Base-by-base conservation (phyloP, 2,888 invertebrate genomes). In the Sarcophaga carnaria region DNA sequence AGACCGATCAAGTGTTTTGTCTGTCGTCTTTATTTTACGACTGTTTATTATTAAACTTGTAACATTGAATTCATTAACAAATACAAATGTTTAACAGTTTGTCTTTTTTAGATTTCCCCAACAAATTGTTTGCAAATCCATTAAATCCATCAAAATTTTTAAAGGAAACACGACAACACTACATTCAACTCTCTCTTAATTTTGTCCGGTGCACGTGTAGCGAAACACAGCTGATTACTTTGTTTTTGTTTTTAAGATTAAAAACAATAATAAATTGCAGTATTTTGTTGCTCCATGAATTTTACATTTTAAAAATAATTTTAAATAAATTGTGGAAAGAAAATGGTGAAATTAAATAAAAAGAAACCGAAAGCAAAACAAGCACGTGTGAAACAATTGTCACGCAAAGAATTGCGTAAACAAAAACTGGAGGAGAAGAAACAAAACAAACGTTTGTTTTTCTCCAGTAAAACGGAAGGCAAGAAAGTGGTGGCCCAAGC, bases 361-460 rank as follows among this genome's bases (percentile, higher is more conserved):
- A 81, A 67, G 64, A 87, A 82, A 49, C n/a, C 76, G 8, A 89
- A 89, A 87, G 6, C 75, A 45, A 89, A 90, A 81, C 47, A 37
- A 6, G 22, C 71, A 8, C 59, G 85, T 1, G 66, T 63, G 17
- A 89, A 89, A 70, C 88, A 90, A 3, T 83, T 94, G 89, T 93
- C 95, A 0, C 94, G 97, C 27, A 97, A 97, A 93, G 95, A 96
- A 88, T 91, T 95, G n/a, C 95, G 97, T 0, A 97, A 97, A 92
- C 95, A 96, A 85, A 95, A 96, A 89, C 93, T 96, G 17, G 94
- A 95, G 82, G 94, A 95, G 80, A 97, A 97, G 90, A 97, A 97
- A 90, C 93, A 94, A 90, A 92, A 92, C 84, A 92, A 92, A 71
- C 90, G 92, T 0, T 88, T 91, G 17, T 93, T 91, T 75, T 92